These are phyloP conservation scores for Crepidodera aurea DNA, from an alignment of 2,888 invertebrate genomes.

Conservation along the genomic window DNA sequence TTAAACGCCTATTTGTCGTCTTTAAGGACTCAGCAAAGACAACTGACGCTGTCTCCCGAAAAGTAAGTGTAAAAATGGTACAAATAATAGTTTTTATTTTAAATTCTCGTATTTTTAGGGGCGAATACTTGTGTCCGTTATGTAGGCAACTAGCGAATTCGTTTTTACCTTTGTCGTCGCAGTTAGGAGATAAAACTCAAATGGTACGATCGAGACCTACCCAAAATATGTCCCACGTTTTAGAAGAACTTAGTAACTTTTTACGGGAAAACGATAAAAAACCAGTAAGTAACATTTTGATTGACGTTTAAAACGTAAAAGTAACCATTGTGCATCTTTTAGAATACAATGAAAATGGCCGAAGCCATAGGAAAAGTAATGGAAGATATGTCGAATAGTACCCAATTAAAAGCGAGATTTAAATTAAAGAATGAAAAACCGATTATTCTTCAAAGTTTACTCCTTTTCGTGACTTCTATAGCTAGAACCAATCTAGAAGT, in stretches of 20 bases:
- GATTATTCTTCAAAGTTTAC: slow-evolving; percentile 74
- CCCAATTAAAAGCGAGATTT: slow-evolving; percentile 82
- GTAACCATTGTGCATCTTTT: slow-evolving; percentile 38
- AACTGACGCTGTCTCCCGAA: slow-evolving; percentile 76
- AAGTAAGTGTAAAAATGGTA: slow-evolving; percentile 62
- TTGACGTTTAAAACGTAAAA: not conserved
- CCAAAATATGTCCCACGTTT: slow-evolving; percentile 62
- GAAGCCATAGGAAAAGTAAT: slow-evolving; percentile 92
- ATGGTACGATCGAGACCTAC: slow-evolving; percentile 68
- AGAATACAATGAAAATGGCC: slow-evolving; percentile 77
- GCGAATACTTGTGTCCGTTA: slow-evolving; percentile 94
- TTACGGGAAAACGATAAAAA: slow-evolving; percentile 73
- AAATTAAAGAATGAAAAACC: slow-evolving; percentile 72
- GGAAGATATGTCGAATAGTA: slow-evolving; percentile 92
- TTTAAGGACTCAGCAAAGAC: slow-evolving; percentile 78
- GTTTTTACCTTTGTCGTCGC: slow-evolving; percentile 83
- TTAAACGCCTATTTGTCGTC: slow-evolving; percentile 90
- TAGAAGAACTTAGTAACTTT: slow-evolving; percentile 66
- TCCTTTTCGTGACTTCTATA: slow-evolving; percentile 88
- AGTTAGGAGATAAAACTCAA: slow-evolving; percentile 72
- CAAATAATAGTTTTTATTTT: slow-evolving; percentile 19
- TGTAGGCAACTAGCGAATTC: slow-evolving; percentile 93
- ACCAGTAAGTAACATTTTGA: slow-evolving; percentile 64
- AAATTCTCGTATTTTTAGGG: slow-evolving; percentile 64
- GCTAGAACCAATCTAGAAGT: slow-evolving; percentile 92